A percentile compares a stretch with the other conserved stretches of the same genome.
Conservation (phyloP, 2,888 invertebrate species). For the Ochropleura leucogaster region DNA sequence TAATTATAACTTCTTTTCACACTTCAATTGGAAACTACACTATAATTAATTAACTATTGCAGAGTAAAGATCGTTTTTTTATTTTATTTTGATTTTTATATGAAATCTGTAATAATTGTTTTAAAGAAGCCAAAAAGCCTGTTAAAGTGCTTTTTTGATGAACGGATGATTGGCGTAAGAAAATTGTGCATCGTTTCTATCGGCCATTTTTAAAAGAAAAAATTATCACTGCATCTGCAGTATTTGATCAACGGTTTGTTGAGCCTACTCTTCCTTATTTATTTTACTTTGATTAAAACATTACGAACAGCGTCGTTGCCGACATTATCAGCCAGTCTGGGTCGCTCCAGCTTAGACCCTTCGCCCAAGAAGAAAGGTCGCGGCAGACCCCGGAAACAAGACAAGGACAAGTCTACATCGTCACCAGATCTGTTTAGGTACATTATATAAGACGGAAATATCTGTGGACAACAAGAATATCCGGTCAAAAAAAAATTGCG, state of each 20-base stretch:
- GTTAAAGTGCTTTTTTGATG: not conserved
- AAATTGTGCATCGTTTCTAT: not conserved
- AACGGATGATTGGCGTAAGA: not conserved
- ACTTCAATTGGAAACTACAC: constrained; percentile 29
- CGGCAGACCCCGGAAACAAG: constrained; percentile 85
- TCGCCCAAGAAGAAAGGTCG: constrained; percentile 88
- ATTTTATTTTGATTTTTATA: constrained; percentile 2
- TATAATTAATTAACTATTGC: constrained; percentile 25
- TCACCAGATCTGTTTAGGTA: constrained; percentile 85
- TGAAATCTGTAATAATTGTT: not conserved
- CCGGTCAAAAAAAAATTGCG: not conserved
- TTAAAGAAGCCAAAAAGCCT: not conserved
- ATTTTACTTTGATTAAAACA: constrained; percentile 51
- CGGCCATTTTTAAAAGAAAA: not conserved
- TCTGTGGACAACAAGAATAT: constrained; percentile 7
- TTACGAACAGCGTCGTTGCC: constrained; percentile 80
- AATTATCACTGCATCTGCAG: not conserved
- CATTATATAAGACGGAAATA: constrained; percentile 25
- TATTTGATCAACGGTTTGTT: not conserved
- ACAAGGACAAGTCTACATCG: constrained; percentile 79
- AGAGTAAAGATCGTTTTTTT: constrained; percentile 9
- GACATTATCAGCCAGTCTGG: constrained; percentile 84
- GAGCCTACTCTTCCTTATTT: constrained; percentile 36
- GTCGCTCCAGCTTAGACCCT: constrained; percentile 73
- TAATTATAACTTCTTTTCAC: constrained; percentile 66